These are phyloP conservation scores for Pandemis cinnamomeana DNA, from an alignment of 2,888 invertebrate genomes.

Conservation along the genomic window DNA sequence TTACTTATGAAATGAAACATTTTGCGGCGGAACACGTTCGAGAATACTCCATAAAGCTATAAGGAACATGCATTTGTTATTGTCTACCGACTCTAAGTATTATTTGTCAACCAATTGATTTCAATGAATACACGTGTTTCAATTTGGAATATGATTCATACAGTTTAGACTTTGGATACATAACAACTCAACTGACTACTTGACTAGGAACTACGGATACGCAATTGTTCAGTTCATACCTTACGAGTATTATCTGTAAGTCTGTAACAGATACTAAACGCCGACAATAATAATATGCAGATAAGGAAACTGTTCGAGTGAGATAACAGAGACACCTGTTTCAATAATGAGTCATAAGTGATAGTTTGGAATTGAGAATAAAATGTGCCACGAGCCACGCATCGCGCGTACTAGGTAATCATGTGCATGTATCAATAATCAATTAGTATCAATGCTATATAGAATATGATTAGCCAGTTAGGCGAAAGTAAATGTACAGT, in stretches of 20 bases:
- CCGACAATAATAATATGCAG: slow-evolving; percentile 9
- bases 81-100: background rate
- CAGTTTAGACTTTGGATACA: background rate
- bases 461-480: no score
- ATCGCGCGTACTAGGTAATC: background rate
- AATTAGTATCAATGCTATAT: background rate
- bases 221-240: background rate
- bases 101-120: background rate
- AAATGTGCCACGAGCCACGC: background rate
- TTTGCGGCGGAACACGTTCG: no score
- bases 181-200: background rate
- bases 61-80: no score
- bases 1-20: no score
- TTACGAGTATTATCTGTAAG: slow-evolving; percentile 2
- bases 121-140: background rate
- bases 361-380: background rate
- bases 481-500: no score
- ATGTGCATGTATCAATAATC: background rate
- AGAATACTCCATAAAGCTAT: no score
- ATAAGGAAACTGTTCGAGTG: slow-evolving; percentile 10
- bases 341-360: slow-evolving; percentile 10
- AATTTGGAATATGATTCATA: background rate
- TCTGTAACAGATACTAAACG: background rate
- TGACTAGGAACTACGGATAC: background rate
- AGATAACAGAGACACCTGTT: slow-evolving; percentile 21